phyloP scores from a whole-genome alignment of 2,797 vertebrate genomes.

The Hybognathus amarus region DNA sequence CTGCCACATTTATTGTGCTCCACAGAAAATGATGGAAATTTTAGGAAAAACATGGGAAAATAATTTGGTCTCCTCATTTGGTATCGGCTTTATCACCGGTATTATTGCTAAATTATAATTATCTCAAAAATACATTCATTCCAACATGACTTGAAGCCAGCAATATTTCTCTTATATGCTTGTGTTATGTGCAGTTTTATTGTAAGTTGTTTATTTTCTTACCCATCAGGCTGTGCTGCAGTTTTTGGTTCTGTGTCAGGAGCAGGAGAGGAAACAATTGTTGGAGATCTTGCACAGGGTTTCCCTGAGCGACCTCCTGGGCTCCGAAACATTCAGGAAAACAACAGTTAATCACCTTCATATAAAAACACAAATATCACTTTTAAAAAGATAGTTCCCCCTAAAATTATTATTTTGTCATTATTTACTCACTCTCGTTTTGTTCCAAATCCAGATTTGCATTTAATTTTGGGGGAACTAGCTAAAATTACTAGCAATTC shows the following conservation, averaged over 20 bases:
- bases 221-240: slow-evolving; percentile 70
- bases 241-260: slow-evolving; percentile 74
- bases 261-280: slow-evolving; percentile 75
- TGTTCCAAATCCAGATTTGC: not conserved
- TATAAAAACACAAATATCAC: not conserved
- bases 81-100: not conserved
- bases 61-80: not conserved
- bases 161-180: not conserved
- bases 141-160: not conserved
- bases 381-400: not conserved
- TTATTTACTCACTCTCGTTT: not conserved
- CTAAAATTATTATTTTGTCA: not conserved
- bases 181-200: not conserved
- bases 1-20: not conserved
- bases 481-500: not conserved
- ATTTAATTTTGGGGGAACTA: not conserved
- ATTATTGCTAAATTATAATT: not conserved
- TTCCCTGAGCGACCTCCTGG: slow-evolving; percentile 68
- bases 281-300: slow-evolving; percentile 67
- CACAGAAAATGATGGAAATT: not conserved
- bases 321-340: not conserved
- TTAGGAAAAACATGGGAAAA: not conserved
- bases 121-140: not conserved
- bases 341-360: slow-evolving; percentile 28
- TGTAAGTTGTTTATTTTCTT: slow-evolving; percentile 20